These are phyloP conservation scores for Trogon surrucura DNA, from an alignment of 2,113 vertebrate species.

Conservation along the genomic window DNA sequence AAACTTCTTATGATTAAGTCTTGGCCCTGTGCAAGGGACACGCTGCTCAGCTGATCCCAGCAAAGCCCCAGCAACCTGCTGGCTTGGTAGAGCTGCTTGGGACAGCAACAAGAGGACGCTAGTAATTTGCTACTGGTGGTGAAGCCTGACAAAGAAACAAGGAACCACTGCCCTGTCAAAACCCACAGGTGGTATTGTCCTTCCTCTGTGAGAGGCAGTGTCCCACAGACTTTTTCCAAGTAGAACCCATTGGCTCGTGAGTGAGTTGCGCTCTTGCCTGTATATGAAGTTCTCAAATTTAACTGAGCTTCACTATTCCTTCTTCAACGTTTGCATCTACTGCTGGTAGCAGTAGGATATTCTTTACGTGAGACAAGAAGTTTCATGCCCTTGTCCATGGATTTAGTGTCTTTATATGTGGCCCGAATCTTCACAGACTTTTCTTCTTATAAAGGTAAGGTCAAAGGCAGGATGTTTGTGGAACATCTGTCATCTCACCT, in stretches of 20 bases:
- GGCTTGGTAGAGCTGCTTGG: neutral
- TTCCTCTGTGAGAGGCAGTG: neutral
- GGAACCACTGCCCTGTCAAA: neutral
- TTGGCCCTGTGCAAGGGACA: neutral
- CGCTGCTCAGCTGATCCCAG: neutral
- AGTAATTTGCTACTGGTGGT: neutral
- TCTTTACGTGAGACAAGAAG: neutral
- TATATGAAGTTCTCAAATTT: neutral
- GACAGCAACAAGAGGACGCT: neutral
- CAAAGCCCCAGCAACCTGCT: neutral
- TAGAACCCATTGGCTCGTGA: rapidly evolving
- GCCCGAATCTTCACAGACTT: neutral
- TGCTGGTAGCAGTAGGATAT: neutral
- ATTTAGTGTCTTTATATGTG: neutral
- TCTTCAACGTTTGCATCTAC: neutral
- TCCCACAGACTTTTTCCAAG: neutral
- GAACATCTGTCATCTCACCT: rapidly evolving
- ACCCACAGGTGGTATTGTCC: neutral
- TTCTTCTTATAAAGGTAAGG: neutral
- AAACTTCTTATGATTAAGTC: too few relatives aligned
- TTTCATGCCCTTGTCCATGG: neutral
- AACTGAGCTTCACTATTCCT: neutral
- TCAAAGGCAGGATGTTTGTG: neutral
- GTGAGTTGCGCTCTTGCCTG: neutral
- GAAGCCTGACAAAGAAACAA: neutral